Conservation (phyloP, 2,888 invertebrate species). For the Abscondita cerata region DNA sequence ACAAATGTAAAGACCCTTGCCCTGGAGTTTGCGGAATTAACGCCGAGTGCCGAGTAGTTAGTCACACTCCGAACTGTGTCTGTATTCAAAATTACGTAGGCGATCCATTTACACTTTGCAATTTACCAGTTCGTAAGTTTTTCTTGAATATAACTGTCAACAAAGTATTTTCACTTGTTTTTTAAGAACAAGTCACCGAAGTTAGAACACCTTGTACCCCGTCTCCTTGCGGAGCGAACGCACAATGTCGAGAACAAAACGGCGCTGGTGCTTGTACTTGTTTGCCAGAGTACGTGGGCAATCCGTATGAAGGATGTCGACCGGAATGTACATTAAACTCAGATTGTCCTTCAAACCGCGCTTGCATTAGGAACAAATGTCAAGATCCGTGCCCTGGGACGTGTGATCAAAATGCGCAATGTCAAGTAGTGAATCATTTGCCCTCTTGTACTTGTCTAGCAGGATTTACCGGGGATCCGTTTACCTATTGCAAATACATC, state of each 20-base stretch:
- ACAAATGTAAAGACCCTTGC: slow-evolving; percentile 80
- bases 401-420: slow-evolving; percentile 76
- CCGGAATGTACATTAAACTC: slow-evolving; percentile 76
- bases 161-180: background rate
- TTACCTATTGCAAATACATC: slow-evolving; percentile 72
- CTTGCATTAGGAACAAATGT: slow-evolving; percentile 74
- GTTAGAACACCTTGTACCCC: slow-evolving; percentile 67
- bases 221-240: slow-evolving; percentile 70
- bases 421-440: slow-evolving; percentile 75
- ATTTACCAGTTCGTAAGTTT: slow-evolving; percentile 51
- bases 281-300: slow-evolving; percentile 66
- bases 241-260: slow-evolving; percentile 64
- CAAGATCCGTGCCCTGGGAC: slow-evolving; percentile 74
- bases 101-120: slow-evolving; percentile 73
- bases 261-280: slow-evolving; percentile 69
- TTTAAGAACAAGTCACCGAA: slow-evolving; percentile 47
- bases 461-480: slow-evolving; percentile 71
- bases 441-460: slow-evolving; percentile 73
- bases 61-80: slow-evolving; percentile 73
- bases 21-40: slow-evolving; percentile 76
- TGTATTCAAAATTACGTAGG: slow-evolving; percentile 66
- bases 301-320: slow-evolving; percentile 67
- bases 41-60: slow-evolving; percentile 75
- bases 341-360: slow-evolving; percentile 72
- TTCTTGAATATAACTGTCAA: background rate